Evolutionary conservation across 2,113 vertebrate species (phyloP).

Genomic region (Anas platyrhynchos): DNA sequence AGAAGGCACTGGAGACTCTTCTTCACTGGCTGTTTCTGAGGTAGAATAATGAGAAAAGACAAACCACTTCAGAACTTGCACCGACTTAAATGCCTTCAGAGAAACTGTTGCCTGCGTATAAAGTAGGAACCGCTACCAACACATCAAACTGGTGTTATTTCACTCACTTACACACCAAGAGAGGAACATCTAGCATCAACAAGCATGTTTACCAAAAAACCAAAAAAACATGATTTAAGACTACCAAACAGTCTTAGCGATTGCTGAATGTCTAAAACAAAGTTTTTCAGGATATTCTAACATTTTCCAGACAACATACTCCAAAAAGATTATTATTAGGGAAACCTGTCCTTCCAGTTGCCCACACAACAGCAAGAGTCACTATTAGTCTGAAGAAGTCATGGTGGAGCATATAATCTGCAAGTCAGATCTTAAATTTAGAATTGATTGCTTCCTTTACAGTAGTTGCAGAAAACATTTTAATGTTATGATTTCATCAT

Average conservation of each 20-base stretch:
- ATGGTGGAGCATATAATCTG: constrained; percentile 44
- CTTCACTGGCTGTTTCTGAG: constrained; percentile 81
- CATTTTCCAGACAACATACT: not conserved
- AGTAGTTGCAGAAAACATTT: constrained; percentile 51
- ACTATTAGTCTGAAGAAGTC: constrained; percentile 52
- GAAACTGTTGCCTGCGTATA: not conserved
- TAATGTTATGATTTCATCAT: constrained; percentile 64
- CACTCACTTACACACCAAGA: not conserved
- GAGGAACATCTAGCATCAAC: not conserved
- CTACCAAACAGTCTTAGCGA: not conserved
- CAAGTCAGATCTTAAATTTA: constrained; percentile 42
- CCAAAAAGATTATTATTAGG: not conserved
- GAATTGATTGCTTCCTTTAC: constrained; percentile 61
- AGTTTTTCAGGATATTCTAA: not conserved
- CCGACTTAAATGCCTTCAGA: not conserved
- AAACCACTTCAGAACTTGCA: not conserved
- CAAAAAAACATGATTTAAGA: not conserved
- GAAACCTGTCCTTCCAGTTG: constrained; percentile 56
- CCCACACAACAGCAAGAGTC: constrained; percentile 18
- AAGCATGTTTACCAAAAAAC: not conserved
- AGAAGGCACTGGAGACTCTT: constrained; percentile 75
- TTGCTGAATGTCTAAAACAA: not conserved
- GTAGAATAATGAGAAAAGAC: not conserved
- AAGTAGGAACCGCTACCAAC: not conserved
- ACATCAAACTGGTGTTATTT: not conserved